Evolutionary conservation across 2,888 invertebrate genomes (phyloP).

Genomic region (Phortica okadai): DNA sequence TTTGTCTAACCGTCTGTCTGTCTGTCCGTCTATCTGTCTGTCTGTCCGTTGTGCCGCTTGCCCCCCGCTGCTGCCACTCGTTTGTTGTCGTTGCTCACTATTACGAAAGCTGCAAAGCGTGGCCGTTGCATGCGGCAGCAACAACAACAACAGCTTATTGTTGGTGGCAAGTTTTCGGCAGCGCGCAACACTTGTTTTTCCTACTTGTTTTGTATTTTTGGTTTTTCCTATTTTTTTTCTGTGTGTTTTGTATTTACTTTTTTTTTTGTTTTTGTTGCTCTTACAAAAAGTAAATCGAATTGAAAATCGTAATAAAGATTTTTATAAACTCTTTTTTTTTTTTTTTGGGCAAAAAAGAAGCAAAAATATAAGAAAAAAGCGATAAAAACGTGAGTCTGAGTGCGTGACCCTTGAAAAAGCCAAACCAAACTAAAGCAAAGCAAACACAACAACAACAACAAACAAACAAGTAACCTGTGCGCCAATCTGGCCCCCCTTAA

Average conservation of each 20-base stretch:
- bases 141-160: slow-evolving; percentile 28
- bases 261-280: slow-evolving; percentile 9
- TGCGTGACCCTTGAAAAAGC: slow-evolving; percentile 62
- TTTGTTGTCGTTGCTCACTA: slow-evolving; percentile 8
- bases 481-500: not conserved
- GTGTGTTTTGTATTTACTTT: not conserved
- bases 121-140: slow-evolving; percentile 35
- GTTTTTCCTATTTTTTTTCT: not conserved
- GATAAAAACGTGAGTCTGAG: slow-evolving; percentile 44
- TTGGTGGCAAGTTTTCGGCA: slow-evolving; percentile 19
- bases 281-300: not conserved
- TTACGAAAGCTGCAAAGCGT: slow-evolving; percentile 39
- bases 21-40: not conserved
- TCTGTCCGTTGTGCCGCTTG: not conserved
- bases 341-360: not conserved
- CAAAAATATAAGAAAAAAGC: slow-evolving; percentile 12
- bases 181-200: slow-evolving; percentile 24
- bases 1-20: not conserved
- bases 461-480: slow-evolving; percentile 11
- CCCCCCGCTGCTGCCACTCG: not conserved
- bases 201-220: slow-evolving; percentile 13
- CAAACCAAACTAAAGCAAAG: not conserved
- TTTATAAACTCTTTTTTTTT: too few species aligned
- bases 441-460: not conserved
- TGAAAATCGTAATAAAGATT: not conserved